Base-by-base conservation (phyloP, 2,113 vertebrate species). In the Scopus umbretta region DNA sequence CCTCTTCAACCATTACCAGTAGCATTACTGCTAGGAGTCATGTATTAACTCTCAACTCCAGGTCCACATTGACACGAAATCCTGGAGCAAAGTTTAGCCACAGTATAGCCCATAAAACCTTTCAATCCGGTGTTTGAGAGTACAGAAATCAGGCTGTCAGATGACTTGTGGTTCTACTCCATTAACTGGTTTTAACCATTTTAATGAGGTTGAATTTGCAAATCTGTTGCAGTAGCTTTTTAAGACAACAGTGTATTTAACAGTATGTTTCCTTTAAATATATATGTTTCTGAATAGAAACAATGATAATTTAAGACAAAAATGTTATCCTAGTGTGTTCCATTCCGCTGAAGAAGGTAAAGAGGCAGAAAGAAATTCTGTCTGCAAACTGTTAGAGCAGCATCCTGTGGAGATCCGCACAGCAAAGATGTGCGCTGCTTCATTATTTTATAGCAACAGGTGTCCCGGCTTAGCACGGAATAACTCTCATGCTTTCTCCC, bases 381-480 rank as follows among this genome's bases (percentile, higher is more conserved):
- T 71, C 82, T 68, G 55, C 75, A 68, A 9, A 34, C 55, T 40
- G 36, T 65, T 56, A 30, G 55, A 79, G 61, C 30, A 29, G 67
- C 21, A 11, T 72, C 79, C 87, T 88, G 80, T 6, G 4, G 91
- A 81, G 86, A 85, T 73, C 61, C 4, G 27, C 76, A 9, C 66
- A 40, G 71, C 70, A 63, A 17, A 91, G 96, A 90, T 93, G 83
- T 49, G 47, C 9, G 1, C 38, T 26, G 58, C 87, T 91, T 80
- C 65, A 30, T 96, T 91, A 43, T 61, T 90, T 79, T 61, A 56
- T 80, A 95, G 88, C 83, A 96, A 65, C 96, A 94, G 70, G 65
- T 94, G 81, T 93, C 74, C 80, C 82, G 87, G 83, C 80, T 63
- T 86, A 85, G 61, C 90, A 58, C 79, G 2, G 79, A 90, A 40